These are phyloP conservation scores for Prosapia bicincta DNA, from an alignment of 2,888 invertebrate species.

Conservation along the genomic window DNA sequence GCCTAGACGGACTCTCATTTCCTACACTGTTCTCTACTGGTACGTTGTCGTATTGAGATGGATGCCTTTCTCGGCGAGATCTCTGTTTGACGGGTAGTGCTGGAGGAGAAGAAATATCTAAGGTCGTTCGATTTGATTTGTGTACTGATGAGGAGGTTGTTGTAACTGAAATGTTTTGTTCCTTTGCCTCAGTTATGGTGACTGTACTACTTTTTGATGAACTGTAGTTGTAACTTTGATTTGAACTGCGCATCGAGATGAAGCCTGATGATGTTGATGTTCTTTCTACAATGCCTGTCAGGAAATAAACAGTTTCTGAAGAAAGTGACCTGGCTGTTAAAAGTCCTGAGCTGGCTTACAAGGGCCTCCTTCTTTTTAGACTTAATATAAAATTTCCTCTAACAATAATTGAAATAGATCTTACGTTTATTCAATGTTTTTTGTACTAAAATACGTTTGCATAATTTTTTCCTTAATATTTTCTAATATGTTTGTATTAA, in stretches of 20 bases:
- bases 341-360: neutral
- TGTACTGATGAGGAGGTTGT: neutral
- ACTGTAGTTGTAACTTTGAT: conserved; percentile 30
- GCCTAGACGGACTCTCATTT: conserved; percentile 48
- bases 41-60: conserved; percentile 70
- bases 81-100: conserved; percentile 62
- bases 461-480: too few species aligned
- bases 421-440: too few species aligned
- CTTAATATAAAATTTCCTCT: too few species aligned
- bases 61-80: conserved; percentile 54
- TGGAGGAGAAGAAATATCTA: conserved; percentile 47
- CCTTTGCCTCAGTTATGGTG: conserved; percentile 13
- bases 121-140: neutral
- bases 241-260: conserved; percentile 33
- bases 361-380: too few species aligned
- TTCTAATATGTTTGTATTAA: too few species aligned
- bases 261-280: conserved; percentile 36
- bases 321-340: neutral
- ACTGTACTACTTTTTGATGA: conserved; percentile 14
- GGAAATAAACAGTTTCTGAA: neutral
- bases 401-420: too few species aligned
- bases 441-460: too few species aligned
- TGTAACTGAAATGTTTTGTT: neutral
- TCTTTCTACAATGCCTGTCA: conserved; percentile 28
- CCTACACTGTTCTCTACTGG: conserved; percentile 23